These are phyloP conservation scores for Mastomys coucha DNA, from an alignment of 2,113 vertebrate genomes.

Conservation along the genomic window DNA sequence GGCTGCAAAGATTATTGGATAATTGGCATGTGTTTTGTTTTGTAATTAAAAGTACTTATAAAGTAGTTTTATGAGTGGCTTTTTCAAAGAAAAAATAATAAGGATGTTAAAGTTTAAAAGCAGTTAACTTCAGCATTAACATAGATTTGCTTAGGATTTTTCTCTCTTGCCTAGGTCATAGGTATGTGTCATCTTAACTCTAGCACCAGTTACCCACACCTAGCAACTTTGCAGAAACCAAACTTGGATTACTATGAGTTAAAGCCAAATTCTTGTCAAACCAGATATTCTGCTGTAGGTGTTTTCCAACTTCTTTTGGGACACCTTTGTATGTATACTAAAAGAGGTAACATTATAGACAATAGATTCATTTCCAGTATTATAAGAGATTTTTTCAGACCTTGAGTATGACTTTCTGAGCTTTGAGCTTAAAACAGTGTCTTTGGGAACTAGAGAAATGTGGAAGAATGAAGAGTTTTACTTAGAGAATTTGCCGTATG, in stretches of 20 bases:
- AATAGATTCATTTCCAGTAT: background rate
- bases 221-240: conserved; percentile 32
- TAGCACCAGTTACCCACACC: background rate
- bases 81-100: conserved; percentile 57
- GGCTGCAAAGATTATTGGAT: background rate
- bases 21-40: conserved; percentile 3
- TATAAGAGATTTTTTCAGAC: background rate
- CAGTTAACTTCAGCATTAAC: background rate
- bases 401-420: background rate
- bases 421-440: background rate
- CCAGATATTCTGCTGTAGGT: conserved; percentile 55
- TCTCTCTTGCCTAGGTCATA: conserved; percentile 1
- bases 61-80: conserved; percentile 21
- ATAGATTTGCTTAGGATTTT: conserved; percentile 46
- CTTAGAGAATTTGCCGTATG: background rate
- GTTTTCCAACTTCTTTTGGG: background rate
- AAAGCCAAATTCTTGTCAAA: conserved; percentile 45
- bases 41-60: conserved; percentile 55
- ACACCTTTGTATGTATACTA: background rate
- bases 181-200: conserved; percentile 7
- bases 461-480: conserved; percentile 13
- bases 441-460: conserved; percentile 13
- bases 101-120: background rate
- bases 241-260: background rate
- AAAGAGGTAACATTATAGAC: background rate